A percentile compares a stretch with the other conserved stretches of the same genome.
Evolutionary conservation across 1,140 invertebrate species (phyloP).

Genomic region (Drosophila ambigua): DNA sequence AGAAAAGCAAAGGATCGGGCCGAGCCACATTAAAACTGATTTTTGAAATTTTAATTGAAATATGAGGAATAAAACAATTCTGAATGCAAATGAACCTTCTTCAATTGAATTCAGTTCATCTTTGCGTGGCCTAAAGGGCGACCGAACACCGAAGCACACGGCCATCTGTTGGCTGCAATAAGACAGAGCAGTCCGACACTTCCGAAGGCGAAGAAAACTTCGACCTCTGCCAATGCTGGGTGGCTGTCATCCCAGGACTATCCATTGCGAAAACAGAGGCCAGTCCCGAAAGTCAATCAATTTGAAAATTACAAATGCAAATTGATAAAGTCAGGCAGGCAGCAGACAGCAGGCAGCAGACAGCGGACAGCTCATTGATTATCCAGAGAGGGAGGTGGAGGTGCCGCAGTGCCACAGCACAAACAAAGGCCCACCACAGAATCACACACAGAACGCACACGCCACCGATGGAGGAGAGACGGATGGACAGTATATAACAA

Average conservation of each 20-base stretch:
- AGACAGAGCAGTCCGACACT: slow-evolving; percentile 2
- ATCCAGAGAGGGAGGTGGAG: slow-evolving; percentile 6
- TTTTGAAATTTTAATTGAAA: no score
- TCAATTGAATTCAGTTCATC: not conserved
- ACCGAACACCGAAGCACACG: no score
- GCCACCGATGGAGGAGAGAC: slow-evolving; percentile 21
- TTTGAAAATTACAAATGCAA: slow-evolving; percentile 68
- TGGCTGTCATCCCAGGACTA: slow-evolving; percentile 3
- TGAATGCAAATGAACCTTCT: not conserved
- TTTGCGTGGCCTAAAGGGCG: not conserved
- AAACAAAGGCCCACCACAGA: slow-evolving; percentile 43
- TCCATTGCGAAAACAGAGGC: slow-evolving; percentile 2
- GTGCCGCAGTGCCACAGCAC: slow-evolving; percentile 22
- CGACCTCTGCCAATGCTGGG: not conserved
- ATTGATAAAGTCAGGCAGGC: slow-evolving; percentile 47
- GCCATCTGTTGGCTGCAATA: not conserved
- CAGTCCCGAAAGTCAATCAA: slow-evolving; percentile 44
- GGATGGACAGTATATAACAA: slow-evolving; percentile 61
- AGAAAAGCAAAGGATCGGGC: no score
- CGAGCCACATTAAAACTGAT: no score
- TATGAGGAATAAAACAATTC: no score
- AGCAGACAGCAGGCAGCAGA: slow-evolving; percentile 18
- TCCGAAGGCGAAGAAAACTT: not conserved
- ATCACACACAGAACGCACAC: slow-evolving; percentile 1
- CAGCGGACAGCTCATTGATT: slow-evolving; percentile 52